Evolutionary conservation across 2,113 vertebrate genomes (phyloP).

Genomic region (Chauna torquata): DNA sequence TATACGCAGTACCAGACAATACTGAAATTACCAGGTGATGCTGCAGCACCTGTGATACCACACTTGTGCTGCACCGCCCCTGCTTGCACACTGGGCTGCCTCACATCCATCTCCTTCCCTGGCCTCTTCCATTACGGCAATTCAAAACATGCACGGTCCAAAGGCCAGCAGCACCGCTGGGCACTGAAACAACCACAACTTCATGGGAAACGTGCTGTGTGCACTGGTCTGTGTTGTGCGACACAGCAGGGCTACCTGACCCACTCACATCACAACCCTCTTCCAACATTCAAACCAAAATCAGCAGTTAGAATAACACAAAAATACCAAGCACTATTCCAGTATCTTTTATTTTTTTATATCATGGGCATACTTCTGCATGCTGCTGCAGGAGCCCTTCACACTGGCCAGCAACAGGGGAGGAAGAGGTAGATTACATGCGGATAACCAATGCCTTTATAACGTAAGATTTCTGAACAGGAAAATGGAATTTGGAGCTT

Average conservation of each 20-base stretch:
- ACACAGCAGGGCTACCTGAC: no score
- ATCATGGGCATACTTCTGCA: rapidly evolving
- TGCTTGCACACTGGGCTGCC: rapidly evolving
- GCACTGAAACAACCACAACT: neutral
- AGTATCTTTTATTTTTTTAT: neutral
- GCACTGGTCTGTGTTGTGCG: rapidly evolving
- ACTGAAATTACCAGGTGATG: rapidly evolving
- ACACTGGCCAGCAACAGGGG: neutral
- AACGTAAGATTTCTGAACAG: neutral
- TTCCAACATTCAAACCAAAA: neutral
- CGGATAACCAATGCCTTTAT: neutral
- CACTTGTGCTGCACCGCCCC: neutral
- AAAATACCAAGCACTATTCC: neutral
- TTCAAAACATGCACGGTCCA: rapidly evolving
- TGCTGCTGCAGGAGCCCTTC: neutral
- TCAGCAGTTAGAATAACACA: rapidly evolving
- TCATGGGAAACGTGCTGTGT: neutral
- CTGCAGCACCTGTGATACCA: neutral
- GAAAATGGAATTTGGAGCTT: conserved; percentile 17
- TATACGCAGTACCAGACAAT: neutral
- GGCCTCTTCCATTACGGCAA: rapidly evolving
- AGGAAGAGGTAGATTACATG: neutral
- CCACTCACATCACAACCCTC: rapidly evolving
- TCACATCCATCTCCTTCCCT: rapidly evolving
- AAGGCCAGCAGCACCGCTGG: rapidly evolving